Evolutionary conservation across 2,888 invertebrate species (phyloP), one percentile per base, ranked within the genome.

Genomic region (Trissonchulus sp.): DNA sequence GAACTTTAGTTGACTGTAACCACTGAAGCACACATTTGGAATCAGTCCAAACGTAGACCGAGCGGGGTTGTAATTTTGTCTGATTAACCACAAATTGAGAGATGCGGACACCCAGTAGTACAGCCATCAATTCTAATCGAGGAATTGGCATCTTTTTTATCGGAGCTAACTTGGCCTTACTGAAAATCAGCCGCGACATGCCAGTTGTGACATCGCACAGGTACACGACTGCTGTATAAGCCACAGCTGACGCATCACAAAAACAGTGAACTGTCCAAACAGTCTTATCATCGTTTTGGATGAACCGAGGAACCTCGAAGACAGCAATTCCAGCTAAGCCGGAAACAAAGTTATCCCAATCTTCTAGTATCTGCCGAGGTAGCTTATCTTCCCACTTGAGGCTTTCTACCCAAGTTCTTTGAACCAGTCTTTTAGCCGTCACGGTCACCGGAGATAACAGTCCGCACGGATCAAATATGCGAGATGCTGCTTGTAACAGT

Each of bases 81-180:
- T 65, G 65, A 31, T 65, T 34, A 31, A 31, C 65, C 31, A 65
- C n/a, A 65, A 65, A 65, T 65, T 30, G 28, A 65, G 34, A 34
- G 31, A 65, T 30, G 65, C 65, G 65, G 65, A 65, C 31, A 65
- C 65, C 65, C 28, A 65, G 28, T 34, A 34, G 28, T 31, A 65
- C 65, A 65, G 65, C 65, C 31, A 65, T 65, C 65, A 65, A 30
- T 34, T 65, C 65, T 31, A n/a, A n/a, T n/a, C n/a, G n/a, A n/a
- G n/a, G n/a, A n/a, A n/a, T n/a, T n/a, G n/a, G n/a, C n/a, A n/a
- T n/a, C n/a, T n/a, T n/a, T n/a, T n/a, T n/a, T n/a, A n/a, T n/a
- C n/a, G n/a, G n/a, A n/a, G n/a, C n/a, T n/a, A n/a, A n/a, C n/a
- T n/a, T n/a, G n/a, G n/a, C n/a, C n/a, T n/a, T n/a, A n/a, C n/a